phyloP scores from a whole-genome alignment of 1,140 invertebrate species.

The Drosophila quadrilineata region DNA sequence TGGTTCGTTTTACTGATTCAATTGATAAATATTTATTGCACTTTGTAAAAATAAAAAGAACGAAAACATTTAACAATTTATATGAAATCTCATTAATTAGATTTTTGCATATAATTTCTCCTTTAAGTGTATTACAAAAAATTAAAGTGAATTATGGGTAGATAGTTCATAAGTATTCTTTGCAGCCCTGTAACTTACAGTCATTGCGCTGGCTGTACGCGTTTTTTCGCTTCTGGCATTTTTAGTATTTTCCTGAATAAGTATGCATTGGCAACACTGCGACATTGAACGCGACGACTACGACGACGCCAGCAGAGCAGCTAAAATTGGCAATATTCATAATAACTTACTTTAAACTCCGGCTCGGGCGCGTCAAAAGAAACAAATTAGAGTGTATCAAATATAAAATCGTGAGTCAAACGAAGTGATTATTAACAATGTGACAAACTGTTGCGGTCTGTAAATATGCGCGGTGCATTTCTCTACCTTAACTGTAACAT shows the following conservation, averaged over 20 bases:
- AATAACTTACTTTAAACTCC: slow-evolving; percentile 26
- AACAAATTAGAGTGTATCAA: slow-evolving; percentile 2
- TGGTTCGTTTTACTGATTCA: no score
- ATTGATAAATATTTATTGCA: background rate
- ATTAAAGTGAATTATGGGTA: no score
- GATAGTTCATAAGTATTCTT: no score
- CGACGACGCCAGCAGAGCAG: slow-evolving; percentile 70
- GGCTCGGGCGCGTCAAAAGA: slow-evolving; percentile 9
- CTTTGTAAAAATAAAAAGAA: no score
- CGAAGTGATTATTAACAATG: slow-evolving; percentile 14
- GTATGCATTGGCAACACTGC: slow-evolving; percentile 22
- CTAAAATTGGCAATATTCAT: slow-evolving; percentile 66
- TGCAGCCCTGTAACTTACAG: slow-evolving; percentile 15
- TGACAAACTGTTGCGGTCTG: slow-evolving; percentile 22
- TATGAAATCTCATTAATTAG: no score
- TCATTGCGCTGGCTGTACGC: slow-evolving; percentile 23
- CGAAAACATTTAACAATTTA: no score
- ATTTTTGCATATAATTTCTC: no score
- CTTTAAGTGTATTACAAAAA: no score
- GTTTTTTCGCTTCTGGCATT: background rate
- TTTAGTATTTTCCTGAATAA: slow-evolving; percentile 13
- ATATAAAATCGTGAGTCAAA: slow-evolving; percentile 11
- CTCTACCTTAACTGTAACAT: slow-evolving; percentile 41
- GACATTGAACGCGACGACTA: slow-evolving; percentile 52
- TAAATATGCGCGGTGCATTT: slow-evolving; percentile 60